Evolutionary conservation across 2,113 vertebrate species (phyloP).

Genomic region (Odontesthes bonariensis): DNA sequence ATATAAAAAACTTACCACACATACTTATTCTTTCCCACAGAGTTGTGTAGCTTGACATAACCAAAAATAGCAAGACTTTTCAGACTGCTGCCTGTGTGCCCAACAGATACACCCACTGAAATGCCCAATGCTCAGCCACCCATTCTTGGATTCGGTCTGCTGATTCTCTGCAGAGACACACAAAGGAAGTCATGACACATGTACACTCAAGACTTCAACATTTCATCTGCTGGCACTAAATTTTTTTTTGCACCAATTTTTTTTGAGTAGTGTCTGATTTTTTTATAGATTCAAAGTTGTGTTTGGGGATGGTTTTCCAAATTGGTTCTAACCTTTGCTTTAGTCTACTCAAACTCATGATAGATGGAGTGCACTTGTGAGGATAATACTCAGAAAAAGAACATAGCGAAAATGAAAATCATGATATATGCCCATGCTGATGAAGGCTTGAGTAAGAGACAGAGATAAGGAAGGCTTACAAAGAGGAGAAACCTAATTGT

Average conservation of each 20-base stretch:
- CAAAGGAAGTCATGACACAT: slow-evolving; percentile 25
- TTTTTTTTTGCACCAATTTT: slow-evolving; percentile 1
- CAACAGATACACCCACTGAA: slow-evolving; percentile 21
- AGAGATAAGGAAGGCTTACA: slow-evolving; percentile 67
- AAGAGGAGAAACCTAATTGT: slow-evolving; percentile 76
- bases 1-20: slow-evolving; percentile 26
- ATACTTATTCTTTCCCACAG: slow-evolving; percentile 27
- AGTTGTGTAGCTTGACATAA: slow-evolving; percentile 38
- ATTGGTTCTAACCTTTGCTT: slow-evolving; percentile 6
- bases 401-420: slow-evolving; percentile 48
- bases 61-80: slow-evolving; percentile 56
- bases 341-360: slow-evolving; percentile 47
- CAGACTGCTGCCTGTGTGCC: slow-evolving; percentile 44
- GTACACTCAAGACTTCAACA: not conserved
- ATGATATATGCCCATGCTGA: slow-evolving; percentile 66
- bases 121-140: slow-evolving; percentile 40
- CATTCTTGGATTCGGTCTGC: slow-evolving; percentile 42
- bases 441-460: slow-evolving; percentile 61
- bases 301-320: slow-evolving; percentile 23
- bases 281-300: slow-evolving; percentile 1
- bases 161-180: slow-evolving; percentile 23
- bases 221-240: not conserved
- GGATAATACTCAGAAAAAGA: slow-evolving; percentile 55
- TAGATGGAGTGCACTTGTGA: slow-evolving; percentile 48
- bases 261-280: not conserved